Base-by-base conservation (phyloP, 1,140 invertebrate genomes). In the Zaprionus inermis region DNA sequence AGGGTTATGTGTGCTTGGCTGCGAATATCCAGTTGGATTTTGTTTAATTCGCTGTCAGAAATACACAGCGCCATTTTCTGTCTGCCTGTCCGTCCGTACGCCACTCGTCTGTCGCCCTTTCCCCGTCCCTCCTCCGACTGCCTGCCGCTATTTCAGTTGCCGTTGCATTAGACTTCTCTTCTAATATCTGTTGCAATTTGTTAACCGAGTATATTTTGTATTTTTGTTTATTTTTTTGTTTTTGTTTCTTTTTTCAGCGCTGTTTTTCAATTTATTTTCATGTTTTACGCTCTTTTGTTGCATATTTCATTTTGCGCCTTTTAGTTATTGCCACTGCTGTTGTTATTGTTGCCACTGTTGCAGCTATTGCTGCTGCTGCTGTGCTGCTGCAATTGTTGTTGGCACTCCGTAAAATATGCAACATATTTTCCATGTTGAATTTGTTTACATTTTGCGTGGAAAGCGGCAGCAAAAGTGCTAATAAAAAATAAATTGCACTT, bases 401-500 rank as follows among this genome's bases (percentile, higher is more conserved):
- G 68, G 73, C 67, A 72, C 84, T 63, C 59, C 70, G 84, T 89
- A 76, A 89, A 88, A 88, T 88, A 88, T 88, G 86, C 84, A 83
- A 80, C 80, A 88, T 89, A 88, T 88, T 85, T 89, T 78, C 73
- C 83, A 80, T 89, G 83, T 79, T 80, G 76, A 83, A 83, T 79
- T 83, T 74, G 63, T 79, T 79, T 73, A 58, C 72, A 65, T 76
- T 79, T 79, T 63, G 76, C 69, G 54, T 44, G 34, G 60, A 54
- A 60, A 76, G 68, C 77, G 81, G 76, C 59, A 77, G 55, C 75
- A 82, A 76, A 72, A 79, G 79, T 83, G 83, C 78, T 89, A 83
- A 88, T 88, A 88, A 88, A 88, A 88, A 88, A 89, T 89, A 86
- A 78, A 88, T 89, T 89, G 81, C 79, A 74, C 69, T 82, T 82